Conservation (phyloP, 2,797 vertebrate genomes). For the Esox lucius region DNA sequence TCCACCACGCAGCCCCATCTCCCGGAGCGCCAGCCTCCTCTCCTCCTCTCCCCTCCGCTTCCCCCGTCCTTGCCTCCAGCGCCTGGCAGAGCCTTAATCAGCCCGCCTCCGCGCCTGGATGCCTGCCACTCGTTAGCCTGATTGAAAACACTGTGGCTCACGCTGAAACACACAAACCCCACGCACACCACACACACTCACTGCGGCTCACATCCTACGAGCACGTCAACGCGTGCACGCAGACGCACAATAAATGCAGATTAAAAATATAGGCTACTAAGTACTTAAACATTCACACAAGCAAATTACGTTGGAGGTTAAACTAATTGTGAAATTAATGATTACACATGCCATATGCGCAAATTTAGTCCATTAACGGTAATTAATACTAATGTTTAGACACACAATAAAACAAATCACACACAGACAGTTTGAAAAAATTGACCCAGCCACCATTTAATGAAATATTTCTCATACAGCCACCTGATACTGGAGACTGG, state of each 20-base stretch:
- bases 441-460: conserved; percentile 75
- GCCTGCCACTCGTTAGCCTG: conserved; percentile 85
- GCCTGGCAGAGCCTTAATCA: conserved; percentile 93
- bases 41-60: conserved; percentile 20
- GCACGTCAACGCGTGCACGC: conserved; percentile 23
- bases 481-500: conserved; percentile 58
- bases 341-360: conserved; percentile 2
- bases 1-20: conserved; percentile 32
- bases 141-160: conserved; percentile 79
- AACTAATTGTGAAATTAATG: background rate
- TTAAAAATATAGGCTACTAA: background rate
- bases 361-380: background rate
- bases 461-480: conserved; percentile 76
- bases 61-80: conserved; percentile 77
- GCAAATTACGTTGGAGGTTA: background rate
- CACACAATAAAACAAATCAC: conserved; percentile 14
- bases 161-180: conserved; percentile 12
- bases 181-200: conserved; percentile 39
- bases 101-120: conserved; percentile 86
- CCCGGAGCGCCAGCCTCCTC: background rate
- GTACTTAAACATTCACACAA: background rate
- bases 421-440: conserved; percentile 48
- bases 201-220: conserved; percentile 22
- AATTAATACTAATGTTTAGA: conserved; percentile 15
- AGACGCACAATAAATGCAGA: conserved; percentile 8